A percentile compares a stretch with the other conserved stretches of the same genome.
phyloP scores from a whole-genome alignment of 2,888 invertebrate species.

The Metopia argyrocephala region DNA sequence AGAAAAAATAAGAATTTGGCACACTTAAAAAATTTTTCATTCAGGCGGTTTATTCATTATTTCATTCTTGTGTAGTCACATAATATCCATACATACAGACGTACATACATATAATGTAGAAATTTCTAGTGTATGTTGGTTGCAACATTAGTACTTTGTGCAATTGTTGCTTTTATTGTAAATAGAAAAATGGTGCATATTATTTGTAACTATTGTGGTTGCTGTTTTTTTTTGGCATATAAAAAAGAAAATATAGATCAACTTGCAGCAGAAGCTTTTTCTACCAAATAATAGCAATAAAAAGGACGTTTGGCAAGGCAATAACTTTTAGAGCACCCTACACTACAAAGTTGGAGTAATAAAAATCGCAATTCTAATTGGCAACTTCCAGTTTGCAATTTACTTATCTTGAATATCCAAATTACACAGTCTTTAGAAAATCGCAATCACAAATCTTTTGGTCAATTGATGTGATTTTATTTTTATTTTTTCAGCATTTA shows the following conservation, averaged over 20 bases:
- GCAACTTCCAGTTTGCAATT: no score
- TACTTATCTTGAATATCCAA: no score
- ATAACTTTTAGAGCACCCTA: constrained; percentile 17
- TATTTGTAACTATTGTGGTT: constrained; percentile 14
- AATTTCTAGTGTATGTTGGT: constrained; percentile 1
- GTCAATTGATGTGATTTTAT: no score
- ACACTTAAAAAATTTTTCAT: constrained; percentile 3
- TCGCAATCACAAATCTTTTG: no score
- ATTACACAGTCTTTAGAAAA: no score
- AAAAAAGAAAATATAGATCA: constrained; percentile 36
- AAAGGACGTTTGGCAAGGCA: background rate
- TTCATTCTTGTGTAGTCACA: background rate
- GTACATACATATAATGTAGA: background rate
- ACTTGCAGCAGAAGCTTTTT: background rate
- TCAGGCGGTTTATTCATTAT: background rate
- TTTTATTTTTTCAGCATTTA: no score
- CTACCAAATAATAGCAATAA: background rate
- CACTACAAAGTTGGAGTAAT: background rate
- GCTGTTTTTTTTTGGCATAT: constrained; percentile 4
- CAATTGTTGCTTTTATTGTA: background rate
- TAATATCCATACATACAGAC: background rate
- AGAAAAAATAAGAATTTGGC: constrained; percentile 10
- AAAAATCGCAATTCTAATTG: no score
- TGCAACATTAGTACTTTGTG: background rate
- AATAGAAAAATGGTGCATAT: constrained; percentile 24